Evolutionary conservation across 2,113 vertebrate species (phyloP).

Genomic region (Chaetops frenatus): DNA sequence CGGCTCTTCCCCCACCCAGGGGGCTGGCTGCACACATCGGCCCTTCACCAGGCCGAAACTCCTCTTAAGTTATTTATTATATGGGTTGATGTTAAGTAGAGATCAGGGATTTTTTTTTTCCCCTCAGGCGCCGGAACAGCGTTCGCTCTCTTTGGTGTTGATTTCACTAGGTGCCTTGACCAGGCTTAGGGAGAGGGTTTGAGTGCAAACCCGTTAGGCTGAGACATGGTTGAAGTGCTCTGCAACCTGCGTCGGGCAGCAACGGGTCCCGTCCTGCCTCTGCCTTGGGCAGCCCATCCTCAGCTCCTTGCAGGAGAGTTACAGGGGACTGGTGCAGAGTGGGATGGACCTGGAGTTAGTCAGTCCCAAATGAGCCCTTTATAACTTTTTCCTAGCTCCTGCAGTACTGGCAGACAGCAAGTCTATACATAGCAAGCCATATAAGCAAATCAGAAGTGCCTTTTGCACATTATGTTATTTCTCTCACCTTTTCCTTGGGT

Average conservation of each 20-base stretch:
- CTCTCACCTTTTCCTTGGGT: not conserved
- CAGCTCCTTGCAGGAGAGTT: not conserved
- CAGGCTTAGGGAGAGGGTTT: not conserved
- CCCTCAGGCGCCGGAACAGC: rapidly evolving
- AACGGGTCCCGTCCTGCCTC: not conserved
- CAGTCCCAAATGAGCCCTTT: not conserved
- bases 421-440: not conserved
- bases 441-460: not conserved
- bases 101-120: not conserved
- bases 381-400: not conserved
- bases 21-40: rapidly evolving
- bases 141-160: not conserved
- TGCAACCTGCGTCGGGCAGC: rapidly evolving
- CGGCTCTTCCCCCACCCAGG: not conserved
- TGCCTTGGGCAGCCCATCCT: rapidly evolving
- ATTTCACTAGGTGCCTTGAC: not conserved
- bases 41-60: not conserved
- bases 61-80: not conserved
- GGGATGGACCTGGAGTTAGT: not conserved
- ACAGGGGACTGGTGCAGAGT: not conserved
- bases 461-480: not conserved
- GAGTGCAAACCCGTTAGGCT: not conserved
- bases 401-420: not conserved
- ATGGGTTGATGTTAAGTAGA: not conserved
- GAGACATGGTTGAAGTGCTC: not conserved